These are phyloP conservation scores for Sminthurinus signatus DNA, from an alignment of 1,140 invertebrate species.

Conservation along the genomic window DNA sequence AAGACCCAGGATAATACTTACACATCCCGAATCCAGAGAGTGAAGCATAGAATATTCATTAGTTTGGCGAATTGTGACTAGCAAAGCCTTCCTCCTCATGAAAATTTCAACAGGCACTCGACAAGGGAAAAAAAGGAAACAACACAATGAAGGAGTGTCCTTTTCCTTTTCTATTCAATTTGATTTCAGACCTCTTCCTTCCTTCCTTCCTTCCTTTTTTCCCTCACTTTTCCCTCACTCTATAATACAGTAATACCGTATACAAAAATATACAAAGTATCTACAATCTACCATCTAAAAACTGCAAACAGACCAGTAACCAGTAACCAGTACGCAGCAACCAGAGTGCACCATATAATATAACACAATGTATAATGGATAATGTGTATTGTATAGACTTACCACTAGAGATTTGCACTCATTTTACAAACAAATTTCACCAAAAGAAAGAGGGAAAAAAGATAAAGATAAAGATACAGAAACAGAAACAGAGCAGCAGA, in stretches of 20 bases:
- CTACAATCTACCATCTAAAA: too few species aligned
- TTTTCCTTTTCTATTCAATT: conserved; percentile 12
- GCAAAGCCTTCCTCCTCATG: conserved; percentile 6
- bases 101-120: conserved; percentile 14
- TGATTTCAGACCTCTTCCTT: conserved; percentile 1
- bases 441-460: background rate
- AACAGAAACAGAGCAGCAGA: too few species aligned
- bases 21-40: background rate
- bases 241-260: too few species aligned
- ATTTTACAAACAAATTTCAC: conserved; percentile 7
- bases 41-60: conserved; percentile 14
- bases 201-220: too few species aligned
- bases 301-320: too few species aligned
- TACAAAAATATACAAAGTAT: too few species aligned
- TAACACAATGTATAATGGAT: too few species aligned
- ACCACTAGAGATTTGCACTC: conserved; percentile 10
- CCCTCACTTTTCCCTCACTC: too few species aligned
- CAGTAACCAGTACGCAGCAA: too few species aligned
- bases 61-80: conserved; percentile 6
- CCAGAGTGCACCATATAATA: too few species aligned
- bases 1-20: background rate
- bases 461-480: too few species aligned
- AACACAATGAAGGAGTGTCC: conserved; percentile 10
- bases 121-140: conserved; percentile 5
- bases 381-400: too few species aligned